Percentiles rank a stretch among this genome's conserved stretches.
These are phyloP conservation scores for Crotalus adamanteus DNA, from an alignment of 2,797 vertebrate species.

Conservation along the genomic window DNA sequence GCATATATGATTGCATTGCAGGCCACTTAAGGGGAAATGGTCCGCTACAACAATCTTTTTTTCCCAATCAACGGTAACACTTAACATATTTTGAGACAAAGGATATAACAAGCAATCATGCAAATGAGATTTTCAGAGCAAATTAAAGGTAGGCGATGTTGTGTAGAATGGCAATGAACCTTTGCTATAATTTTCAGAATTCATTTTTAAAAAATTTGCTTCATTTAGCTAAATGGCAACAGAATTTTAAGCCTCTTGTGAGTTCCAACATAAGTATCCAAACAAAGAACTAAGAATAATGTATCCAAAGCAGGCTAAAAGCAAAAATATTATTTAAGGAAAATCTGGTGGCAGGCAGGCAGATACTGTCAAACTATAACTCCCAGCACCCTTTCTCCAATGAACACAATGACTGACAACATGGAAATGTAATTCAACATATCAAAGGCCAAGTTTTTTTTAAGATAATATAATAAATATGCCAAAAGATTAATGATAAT, in stretches of 20 bases:
- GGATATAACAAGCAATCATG: conserved; percentile 17
- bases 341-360: not conserved
- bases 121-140: conserved; percentile 42
- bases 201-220: not conserved
- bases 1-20: conserved; percentile 45
- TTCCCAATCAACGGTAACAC: conserved; percentile 32
- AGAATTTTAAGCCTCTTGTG: not conserved
- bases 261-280: not conserved
- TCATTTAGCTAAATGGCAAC: not conserved
- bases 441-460: not conserved
- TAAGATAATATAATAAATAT: not conserved
- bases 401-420: not conserved
- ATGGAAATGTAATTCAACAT: not conserved
- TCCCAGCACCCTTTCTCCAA: not conserved
- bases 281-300: not conserved
- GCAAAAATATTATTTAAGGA: not conserved
- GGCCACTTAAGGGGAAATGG: conserved; percentile 28
- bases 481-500: not conserved
- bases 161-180: conserved; percentile 8
- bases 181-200: not conserved
- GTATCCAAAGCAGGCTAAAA: not conserved
- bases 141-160: not conserved
- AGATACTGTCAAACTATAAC: not conserved
- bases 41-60: not conserved
- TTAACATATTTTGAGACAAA: conserved; percentile 21